These are phyloP conservation scores for Pharmacophagus antenor DNA, from an alignment of 2,888 invertebrate species.

Conservation along the genomic window DNA sequence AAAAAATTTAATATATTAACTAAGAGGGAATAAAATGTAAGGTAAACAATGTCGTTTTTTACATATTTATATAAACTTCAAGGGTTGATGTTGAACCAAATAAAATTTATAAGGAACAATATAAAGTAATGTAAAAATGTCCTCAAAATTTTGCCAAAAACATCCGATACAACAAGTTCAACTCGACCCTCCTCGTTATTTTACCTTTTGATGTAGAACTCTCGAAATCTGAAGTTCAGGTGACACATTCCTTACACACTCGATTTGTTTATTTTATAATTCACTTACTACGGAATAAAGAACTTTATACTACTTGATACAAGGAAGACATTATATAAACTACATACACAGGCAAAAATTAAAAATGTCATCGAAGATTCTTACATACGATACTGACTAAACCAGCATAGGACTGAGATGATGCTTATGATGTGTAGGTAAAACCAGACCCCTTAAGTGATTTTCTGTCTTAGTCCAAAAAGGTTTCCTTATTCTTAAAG, in stretches of 20 bases:
- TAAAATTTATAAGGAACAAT: not conserved
- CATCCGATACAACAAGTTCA: slow-evolving; percentile 1
- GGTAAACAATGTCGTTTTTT: not conserved
- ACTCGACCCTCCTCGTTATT: slow-evolving; percentile 3
- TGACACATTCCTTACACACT: not conserved
- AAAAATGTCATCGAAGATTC: too few species aligned
- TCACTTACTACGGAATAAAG: not conserved
- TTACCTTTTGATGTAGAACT: slow-evolving; percentile 1
- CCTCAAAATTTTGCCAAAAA: not conserved
- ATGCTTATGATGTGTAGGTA: too few species aligned
- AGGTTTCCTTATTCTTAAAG: too few species aligned
- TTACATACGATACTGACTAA: too few species aligned
- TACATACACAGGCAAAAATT: too few species aligned
- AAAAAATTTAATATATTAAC: too few species aligned
- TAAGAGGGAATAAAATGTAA: too few species aligned
- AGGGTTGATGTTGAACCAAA: too few species aligned
- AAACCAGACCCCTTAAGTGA: too few species aligned
- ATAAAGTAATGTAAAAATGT: not conserved
- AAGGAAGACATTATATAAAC: not conserved
- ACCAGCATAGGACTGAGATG: too few species aligned
- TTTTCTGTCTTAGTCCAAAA: too few species aligned
- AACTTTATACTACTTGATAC: too few species aligned
- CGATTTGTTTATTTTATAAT: not conserved
- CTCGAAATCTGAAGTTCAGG: slow-evolving; percentile 8
- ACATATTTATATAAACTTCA: not conserved